phyloP scores from a whole-genome alignment of 2,888 invertebrate genomes.

The Morinoia aosen region DNA sequence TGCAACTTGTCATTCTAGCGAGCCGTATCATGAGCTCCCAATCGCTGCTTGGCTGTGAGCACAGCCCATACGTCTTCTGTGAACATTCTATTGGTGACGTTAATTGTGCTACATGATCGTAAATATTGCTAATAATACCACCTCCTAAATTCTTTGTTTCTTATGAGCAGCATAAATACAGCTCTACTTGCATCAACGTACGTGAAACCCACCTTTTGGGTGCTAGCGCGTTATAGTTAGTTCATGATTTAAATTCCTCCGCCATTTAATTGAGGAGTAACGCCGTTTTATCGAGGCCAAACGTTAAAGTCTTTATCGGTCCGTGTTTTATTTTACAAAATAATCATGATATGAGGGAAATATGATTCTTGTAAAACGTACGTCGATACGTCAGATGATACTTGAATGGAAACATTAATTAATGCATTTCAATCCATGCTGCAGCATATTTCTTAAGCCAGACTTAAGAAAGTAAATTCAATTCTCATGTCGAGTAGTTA shows the following conservation, averaged over 20 bases:
- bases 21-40: background rate
- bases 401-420: background rate
- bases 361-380: background rate
- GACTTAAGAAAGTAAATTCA: no score
- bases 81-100: constrained; percentile 44
- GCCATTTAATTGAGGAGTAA: background rate
- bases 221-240: background rate
- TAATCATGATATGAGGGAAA: background rate
- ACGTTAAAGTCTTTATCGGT: background rate
- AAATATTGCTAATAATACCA: constrained; percentile 32
- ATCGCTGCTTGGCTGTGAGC: background rate
- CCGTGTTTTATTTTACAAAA: background rate
- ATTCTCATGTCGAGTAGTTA: no score
- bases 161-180: background rate
- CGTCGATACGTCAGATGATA: background rate
- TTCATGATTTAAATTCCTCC: background rate
- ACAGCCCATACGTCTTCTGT: constrained; percentile 18
- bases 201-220: background rate
- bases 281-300: no score
- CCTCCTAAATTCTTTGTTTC: constrained; percentile 13
- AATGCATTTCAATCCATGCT: no score
- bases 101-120: constrained; percentile 51
- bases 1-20: constrained; percentile 12
- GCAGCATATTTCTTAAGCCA: no score
- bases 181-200: background rate